Percentiles rank a stretch among this genome's conserved stretches.
Evolutionary conservation across 2,797 vertebrate genomes (phyloP).

Genomic region (Cyprinella venusta): DNA sequence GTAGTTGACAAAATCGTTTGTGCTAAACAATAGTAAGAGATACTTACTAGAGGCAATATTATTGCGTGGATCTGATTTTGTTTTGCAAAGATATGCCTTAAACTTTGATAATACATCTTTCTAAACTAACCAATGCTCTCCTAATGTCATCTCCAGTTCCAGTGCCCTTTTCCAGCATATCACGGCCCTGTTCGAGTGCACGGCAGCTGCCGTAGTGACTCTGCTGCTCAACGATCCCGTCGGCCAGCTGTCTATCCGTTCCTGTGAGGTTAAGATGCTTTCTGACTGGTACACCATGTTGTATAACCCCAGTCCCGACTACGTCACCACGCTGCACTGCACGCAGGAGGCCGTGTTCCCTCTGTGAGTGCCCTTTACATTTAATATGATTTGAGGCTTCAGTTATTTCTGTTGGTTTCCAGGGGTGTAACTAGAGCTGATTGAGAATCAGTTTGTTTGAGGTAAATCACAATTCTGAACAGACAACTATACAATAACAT

Average conservation of each 20-base stretch:
- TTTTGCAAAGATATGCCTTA: neutral
- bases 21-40: neutral
- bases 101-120: neutral
- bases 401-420: neutral
- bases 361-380: conserved; percentile 78
- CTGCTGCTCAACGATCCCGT: conserved; percentile 89
- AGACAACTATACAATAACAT: neutral
- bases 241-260: conserved; percentile 84
- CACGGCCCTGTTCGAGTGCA: conserved; percentile 89
- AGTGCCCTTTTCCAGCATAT: conserved; percentile 93
- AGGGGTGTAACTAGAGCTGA: neutral
- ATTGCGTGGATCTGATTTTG: neutral
- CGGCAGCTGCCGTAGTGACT: conserved; percentile 82
- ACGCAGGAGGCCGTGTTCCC: conserved; percentile 97
- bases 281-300: conserved; percentile 99
- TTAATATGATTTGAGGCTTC: neutral
- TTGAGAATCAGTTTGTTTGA: no score
- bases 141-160: conserved; percentile 75
- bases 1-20: conserved; percentile 65
- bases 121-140: neutral
- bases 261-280: conserved; percentile 92
- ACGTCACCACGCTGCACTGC: conserved; percentile 93
- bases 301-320: conserved; percentile 97
- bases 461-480: neutral
- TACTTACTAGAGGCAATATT: neutral